Evolutionary conservation across 2,113 vertebrate genomes (phyloP).

Genomic region (Rhea pennata): DNA sequence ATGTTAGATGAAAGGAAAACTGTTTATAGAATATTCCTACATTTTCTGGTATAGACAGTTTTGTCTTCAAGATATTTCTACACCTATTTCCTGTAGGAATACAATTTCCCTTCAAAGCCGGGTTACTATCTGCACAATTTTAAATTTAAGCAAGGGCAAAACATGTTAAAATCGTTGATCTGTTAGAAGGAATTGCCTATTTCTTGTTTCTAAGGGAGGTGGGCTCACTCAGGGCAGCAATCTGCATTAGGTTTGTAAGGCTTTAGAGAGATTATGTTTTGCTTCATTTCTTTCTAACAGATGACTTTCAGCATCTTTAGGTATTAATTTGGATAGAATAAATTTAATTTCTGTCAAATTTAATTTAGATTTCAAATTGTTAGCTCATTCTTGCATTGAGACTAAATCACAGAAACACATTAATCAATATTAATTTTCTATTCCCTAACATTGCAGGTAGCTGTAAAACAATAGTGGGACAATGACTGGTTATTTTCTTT

Average conservation of each 20-base stretch:
- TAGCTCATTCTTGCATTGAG: not conserved
- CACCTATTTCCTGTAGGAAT: not conserved
- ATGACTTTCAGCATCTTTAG: not conserved
- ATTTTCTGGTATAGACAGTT: not conserved
- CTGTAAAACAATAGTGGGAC: not conserved
- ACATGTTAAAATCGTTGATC: not conserved
- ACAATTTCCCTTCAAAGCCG: not conserved
- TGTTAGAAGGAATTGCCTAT: not conserved
- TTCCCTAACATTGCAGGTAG: not conserved
- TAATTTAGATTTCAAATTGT: conserved; percentile 6
- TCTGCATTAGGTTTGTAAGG: not conserved
- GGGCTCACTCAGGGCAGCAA: not conserved
- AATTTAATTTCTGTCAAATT: not conserved
- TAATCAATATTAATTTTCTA: conserved; percentile 3
- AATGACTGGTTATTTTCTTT: conserved; percentile 26
- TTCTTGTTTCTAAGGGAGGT: not conserved
- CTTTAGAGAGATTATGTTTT: not conserved
- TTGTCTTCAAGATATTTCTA: not conserved
- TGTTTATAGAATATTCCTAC: not conserved
- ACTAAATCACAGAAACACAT: not conserved
- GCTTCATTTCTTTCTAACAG: not conserved
- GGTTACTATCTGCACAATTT: not conserved
- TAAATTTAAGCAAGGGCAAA: not conserved
- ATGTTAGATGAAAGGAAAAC: not conserved
- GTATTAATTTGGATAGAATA: not conserved